Evolutionary conservation across 1,140 invertebrate species (phyloP).

Genomic region (Pseudoatta argentina): DNA sequence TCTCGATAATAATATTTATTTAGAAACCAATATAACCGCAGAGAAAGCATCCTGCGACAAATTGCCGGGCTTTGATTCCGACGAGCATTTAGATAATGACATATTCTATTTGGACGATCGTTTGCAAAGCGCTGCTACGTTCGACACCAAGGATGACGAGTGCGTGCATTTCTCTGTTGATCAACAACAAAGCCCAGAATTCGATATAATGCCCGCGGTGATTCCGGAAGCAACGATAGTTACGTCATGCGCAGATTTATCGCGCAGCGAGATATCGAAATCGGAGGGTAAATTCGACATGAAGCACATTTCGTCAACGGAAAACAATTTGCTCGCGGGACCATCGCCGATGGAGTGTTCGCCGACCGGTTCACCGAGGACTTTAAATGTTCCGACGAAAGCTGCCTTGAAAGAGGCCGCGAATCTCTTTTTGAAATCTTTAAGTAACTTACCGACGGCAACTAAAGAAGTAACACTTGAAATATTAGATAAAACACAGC

Average conservation of each 20-base stretch:
- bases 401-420: constrained; percentile 8
- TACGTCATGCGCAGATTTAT: not conserved
- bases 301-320: not conserved
- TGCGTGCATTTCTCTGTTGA: not conserved
- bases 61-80: constrained; percentile 27
- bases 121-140: not conserved
- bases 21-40: not conserved
- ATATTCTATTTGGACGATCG: constrained; percentile 46
- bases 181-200: not conserved
- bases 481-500: not conserved
- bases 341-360: not conserved
- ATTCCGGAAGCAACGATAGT: not conserved
- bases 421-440: not conserved
- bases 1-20: constrained; percentile 5
- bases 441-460: not conserved
- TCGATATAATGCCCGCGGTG: not conserved
- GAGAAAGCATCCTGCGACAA: constrained; percentile 37
- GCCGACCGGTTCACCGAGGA: not conserved
- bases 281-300: not conserved
- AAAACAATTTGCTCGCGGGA: not conserved
- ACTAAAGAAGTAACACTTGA: not conserved
- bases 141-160: constrained; percentile 43
- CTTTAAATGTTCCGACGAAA: constrained; percentile 17
- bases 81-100: constrained; percentile 28
- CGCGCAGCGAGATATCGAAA: not conserved